Evolutionary conservation across 2,888 invertebrate species (phyloP).

Genomic region (Hirtodrosophila alboralis): DNA sequence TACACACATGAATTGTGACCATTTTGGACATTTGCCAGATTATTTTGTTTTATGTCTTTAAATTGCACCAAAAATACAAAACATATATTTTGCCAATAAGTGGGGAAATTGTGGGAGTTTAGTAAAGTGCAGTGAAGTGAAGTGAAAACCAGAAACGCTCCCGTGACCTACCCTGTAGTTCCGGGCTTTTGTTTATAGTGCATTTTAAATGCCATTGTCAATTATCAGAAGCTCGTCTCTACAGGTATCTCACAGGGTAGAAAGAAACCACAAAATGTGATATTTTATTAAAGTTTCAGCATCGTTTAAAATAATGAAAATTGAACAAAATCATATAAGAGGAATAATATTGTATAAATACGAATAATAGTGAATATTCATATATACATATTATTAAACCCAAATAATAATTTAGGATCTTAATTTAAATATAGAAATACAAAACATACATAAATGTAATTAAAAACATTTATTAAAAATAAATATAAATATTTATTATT

Average conservation of each 20-base stretch:
- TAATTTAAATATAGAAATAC: no score
- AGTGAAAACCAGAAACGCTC: constrained; percentile 85
- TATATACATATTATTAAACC: no score
- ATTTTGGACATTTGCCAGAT: constrained; percentile 41
- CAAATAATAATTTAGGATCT: no score
- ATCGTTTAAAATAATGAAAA: neutral
- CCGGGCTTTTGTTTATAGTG: constrained; percentile 98
- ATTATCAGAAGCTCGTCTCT: constrained; percentile 99
- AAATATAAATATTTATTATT: no score
- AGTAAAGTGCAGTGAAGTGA: constrained; percentile 2
- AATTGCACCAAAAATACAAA: neutral
- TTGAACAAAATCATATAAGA: no score
- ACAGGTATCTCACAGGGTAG: constrained; percentile 99
- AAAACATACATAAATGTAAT: no score
- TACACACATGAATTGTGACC: constrained; percentile 13
- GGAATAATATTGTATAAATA: no score
- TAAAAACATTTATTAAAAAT: no score
- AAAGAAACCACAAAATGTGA: constrained; percentile 82
- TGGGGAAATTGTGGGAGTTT: no score
- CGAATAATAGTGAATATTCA: no score
- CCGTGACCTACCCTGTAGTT: constrained; percentile 99
- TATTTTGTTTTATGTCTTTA: constrained; percentile 37
- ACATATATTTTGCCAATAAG: no score
- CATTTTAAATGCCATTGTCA: constrained; percentile 74
- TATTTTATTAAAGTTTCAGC: no score